Percentiles rank a stretch among this genome's conserved stretches.
phyloP scores from a whole-genome alignment of 2,113 vertebrate species.

The Xenopus tropicalis region DNA sequence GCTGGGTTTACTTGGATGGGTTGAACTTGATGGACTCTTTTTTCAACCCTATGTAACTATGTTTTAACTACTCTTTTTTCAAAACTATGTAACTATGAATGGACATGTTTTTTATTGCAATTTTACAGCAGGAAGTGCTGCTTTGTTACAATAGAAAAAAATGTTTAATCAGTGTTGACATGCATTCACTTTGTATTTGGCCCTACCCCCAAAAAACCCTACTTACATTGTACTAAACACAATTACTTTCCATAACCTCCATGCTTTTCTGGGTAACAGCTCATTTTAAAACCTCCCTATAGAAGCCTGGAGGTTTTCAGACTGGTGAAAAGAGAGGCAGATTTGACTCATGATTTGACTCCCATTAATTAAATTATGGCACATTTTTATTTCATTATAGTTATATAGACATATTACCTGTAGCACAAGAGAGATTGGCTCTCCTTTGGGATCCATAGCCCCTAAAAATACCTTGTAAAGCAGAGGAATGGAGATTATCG shows the following conservation, averaged over 20 bases:
- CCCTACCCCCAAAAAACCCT: constrained; percentile 51
- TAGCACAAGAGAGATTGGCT: no score
- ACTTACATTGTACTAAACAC: constrained; percentile 48
- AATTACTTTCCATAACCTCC: constrained; percentile 48
- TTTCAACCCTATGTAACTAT: no score
- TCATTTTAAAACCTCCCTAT: constrained; percentile 47
- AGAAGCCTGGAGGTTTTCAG: constrained; percentile 20
- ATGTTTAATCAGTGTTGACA: constrained; percentile 60
- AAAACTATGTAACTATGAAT: no score
- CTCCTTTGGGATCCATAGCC: no score
- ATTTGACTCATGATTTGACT: constrained; percentile 8
- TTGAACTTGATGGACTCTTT: no score
- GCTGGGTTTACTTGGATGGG: no score
- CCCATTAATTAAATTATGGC: background rate
- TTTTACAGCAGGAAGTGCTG: constrained; percentile 52
- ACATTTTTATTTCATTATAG: background rate
- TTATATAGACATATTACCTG: no score
- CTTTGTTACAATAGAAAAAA: constrained; percentile 46
- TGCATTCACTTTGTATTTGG: constrained; percentile 55
- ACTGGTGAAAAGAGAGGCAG: constrained; percentile 44
- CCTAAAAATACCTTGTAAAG: no score
- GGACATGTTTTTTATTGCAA: background rate
- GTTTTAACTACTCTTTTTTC: no score
- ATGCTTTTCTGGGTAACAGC: constrained; percentile 51
- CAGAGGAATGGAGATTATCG: no score